A percentile compares a stretch with the other conserved stretches of the same genome.
Conservation (phyloP, 2,797 vertebrate genomes). For the Macropus fuliginosus region DNA sequence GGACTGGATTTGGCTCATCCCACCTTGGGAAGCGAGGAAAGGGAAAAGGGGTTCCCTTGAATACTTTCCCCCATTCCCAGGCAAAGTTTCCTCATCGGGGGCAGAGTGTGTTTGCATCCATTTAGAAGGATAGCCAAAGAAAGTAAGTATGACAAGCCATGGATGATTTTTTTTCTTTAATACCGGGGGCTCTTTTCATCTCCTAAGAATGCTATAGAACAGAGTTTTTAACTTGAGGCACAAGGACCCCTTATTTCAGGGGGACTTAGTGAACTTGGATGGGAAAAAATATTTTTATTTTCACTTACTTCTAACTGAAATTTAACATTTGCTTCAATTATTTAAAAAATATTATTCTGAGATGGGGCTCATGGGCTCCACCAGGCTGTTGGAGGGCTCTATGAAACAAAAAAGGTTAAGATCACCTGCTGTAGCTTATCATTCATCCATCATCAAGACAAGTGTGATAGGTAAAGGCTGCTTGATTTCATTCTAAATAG, state of each 20-base stretch:
- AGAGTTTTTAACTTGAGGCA: not conserved
- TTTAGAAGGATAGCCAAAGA: not conserved
- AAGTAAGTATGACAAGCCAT: not conserved
- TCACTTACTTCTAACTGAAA: not conserved
- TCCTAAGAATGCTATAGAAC: not conserved
- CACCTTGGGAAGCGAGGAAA: not conserved
- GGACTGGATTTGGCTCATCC: not conserved
- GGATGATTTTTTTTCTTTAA: not conserved
- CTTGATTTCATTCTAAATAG: not conserved
- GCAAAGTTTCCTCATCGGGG: not conserved
- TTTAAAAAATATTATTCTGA: not conserved
- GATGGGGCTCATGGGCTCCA: not conserved
- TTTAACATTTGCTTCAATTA: not conserved
- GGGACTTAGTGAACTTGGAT: not conserved
- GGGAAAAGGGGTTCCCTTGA: not conserved
- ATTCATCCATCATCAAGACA: not conserved
- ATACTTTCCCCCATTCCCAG: not conserved
- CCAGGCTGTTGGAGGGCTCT: not conserved
- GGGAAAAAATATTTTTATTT: not conserved
- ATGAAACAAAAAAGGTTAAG: not conserved
- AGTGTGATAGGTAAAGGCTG: not conserved
- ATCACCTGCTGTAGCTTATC: not conserved
- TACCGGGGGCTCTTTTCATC: not conserved
- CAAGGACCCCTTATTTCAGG: not conserved
- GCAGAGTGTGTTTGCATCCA: conserved; percentile 1